Evolutionary conservation across 2,888 invertebrate genomes (phyloP).

Genomic region (Caenorhabditis panamensis): DNA sequence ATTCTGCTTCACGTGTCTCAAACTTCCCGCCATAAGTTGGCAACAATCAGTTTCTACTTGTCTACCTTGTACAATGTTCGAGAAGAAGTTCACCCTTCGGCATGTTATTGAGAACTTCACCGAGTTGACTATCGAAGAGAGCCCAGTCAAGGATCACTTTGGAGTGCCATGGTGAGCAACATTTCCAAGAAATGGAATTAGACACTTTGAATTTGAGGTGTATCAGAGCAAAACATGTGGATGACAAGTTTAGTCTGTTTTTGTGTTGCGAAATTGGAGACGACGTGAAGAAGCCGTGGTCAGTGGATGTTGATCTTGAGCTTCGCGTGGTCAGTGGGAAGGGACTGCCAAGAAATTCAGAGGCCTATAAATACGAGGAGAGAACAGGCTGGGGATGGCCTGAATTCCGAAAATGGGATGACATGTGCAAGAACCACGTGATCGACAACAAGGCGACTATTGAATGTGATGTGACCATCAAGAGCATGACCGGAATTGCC

Average conservation of each 20-base stretch:
- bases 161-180: neutral
- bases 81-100: neutral
- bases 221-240: neutral
- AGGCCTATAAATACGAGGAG: neutral
- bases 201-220: neutral
- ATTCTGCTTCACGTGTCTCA: neutral
- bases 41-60: neutral
- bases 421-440: neutral
- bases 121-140: neutral
- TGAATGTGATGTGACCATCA: neutral
- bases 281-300: too few relatives aligned
- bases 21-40: neutral
- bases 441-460: neutral
- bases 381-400: neutral
- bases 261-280: neutral
- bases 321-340: neutral
- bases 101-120: neutral
- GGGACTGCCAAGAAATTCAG: neutral
- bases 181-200: neutral
- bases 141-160: neutral
- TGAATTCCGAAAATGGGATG: neutral
- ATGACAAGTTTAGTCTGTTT: neutral
- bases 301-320: too few relatives aligned
- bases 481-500: neutral
- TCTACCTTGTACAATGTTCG: neutral